Evolutionary conservation across 2,888 invertebrate genomes (phyloP), one percentile per base, ranked within the genome.

Genomic region (Apodemia zela): DNA sequence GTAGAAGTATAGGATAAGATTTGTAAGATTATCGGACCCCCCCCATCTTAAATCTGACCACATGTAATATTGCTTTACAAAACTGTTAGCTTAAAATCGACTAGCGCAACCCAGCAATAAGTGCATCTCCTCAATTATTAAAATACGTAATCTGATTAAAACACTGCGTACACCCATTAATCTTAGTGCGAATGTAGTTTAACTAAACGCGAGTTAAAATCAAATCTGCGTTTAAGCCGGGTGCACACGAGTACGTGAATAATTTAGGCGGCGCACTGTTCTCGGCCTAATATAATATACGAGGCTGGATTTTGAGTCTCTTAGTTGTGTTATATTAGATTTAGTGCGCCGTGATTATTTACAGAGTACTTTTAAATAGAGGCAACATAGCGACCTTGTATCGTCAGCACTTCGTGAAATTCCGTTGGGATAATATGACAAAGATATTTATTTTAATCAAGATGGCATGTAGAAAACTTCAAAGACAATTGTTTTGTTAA

Each of bases 241-340:
- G 72, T 70, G 71, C 76, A 75, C 73, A 75, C 71, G 71, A 67
- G 70, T 68, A 66, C 63, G 72, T 69, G 72, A 72, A 73, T 74
- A 72, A 73, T 73, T 77, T 76, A 75, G 73, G 72, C 74, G 68
- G 70, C 66, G 71, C 70, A 72, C 73, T 75, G 75, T 73, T 70
- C 74, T 73, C 71, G 71, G 77, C 79, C 81, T 82, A 82, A 84
- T 81, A 81, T 83, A 84, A 82, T 81, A 80, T 81, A 82, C 80
- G 80, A 73, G 73, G 71, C 75, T 70, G 80, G 83, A 78, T 80
- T 82, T 83, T 83, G 82, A 80, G 78, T 81, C 80, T 83, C 77
- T 77, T 81, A 76, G 77, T 82, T 80, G 80, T 81, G 77, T 81
- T 86, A 82, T 87, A 87, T 86, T 87, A 87, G 87, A 88, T 88